Percentiles rank a stretch among this genome's conserved stretches.
These are phyloP conservation scores for Plebejus melissa DNA, from an alignment of 2,888 invertebrate genomes.

Conservation along the genomic window DNA sequence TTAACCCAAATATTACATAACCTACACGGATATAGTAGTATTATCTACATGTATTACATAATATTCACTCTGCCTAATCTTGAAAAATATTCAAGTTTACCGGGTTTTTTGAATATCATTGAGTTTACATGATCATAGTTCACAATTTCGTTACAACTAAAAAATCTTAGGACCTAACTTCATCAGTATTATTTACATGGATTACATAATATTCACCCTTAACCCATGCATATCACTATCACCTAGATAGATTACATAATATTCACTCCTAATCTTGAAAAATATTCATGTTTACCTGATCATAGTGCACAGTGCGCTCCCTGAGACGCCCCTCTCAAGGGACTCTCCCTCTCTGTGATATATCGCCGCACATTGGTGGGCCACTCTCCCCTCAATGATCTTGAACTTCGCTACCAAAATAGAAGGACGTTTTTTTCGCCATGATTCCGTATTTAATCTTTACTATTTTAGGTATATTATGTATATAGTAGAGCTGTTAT, in stretches of 20 bases:
- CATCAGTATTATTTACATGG: too few relatives aligned
- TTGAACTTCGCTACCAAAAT: constrained; percentile 54
- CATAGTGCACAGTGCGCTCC: constrained; percentile 57
- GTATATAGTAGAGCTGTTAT: too few relatives aligned
- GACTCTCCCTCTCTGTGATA: constrained; percentile 74
- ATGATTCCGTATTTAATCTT: background rate
- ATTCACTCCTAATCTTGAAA: constrained; percentile 33
- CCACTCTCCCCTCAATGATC: constrained; percentile 50
- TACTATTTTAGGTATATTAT: background rate
- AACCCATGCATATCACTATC: too few relatives aligned
- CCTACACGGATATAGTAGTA: too few relatives aligned
- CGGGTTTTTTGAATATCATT: background rate
- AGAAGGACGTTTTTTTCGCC: constrained; percentile 32
- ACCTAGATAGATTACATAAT: background rate
- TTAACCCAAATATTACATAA: too few relatives aligned
- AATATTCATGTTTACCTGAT: constrained; percentile 34
- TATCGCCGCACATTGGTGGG: constrained; percentile 46
- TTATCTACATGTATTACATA: background rate
- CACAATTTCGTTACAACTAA: constrained; percentile 39
- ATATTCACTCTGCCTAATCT: constrained; percentile 24
- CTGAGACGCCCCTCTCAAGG: constrained; percentile 71
- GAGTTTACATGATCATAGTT: constrained; percentile 29
- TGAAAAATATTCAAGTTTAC: constrained; percentile 34
- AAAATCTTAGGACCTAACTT: too few relatives aligned
- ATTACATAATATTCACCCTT: too few relatives aligned